Base-by-base conservation (phyloP, 2,888 invertebrate genomes). In the Cynaeus angustus region DNA sequence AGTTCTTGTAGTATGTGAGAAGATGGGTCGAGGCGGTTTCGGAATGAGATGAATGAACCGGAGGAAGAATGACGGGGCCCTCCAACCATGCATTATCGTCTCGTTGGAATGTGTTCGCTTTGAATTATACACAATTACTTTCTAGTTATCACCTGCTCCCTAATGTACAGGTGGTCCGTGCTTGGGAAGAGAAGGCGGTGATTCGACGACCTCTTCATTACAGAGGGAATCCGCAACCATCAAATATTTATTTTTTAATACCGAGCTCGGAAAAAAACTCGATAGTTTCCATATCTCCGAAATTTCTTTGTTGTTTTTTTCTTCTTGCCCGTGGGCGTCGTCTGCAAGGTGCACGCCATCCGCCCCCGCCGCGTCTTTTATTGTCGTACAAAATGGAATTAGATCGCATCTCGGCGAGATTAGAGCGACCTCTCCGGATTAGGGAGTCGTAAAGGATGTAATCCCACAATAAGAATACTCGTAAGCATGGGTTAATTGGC, bases 81-180 rank as follows among this genome's bases (percentile, higher is more conserved):
- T 33, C 56, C 64, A 70, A 64, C 56, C 65, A 64, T 50, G 50
- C 62, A 68, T 70, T 56, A 67, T 67, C 66, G 66, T 62, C 56
- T 58, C 45, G 67, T 67, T 67, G 70, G 72, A 72, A 72, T 72
- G 69, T 59, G 55, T 66, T 64, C 66, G 33, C 30, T 69, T 68
- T 68, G 66, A 68, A 53, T 72, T 72, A 72, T 72, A 68, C 62
- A 62, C 68, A 68, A 62, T 68, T 68, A 62, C 62, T 68, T 62
- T 68, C 53, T 48, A 68, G 62, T 68, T 68, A 62, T 68, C 68
- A 62, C 61, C 61, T 68, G 53, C 61, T 62, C 46, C 61, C 30
- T 66, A 61, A 62, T 68, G 38, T 62, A 62, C 62, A 68, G 62
- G 61, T 68, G 68, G 62, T 68, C 53, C 53, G 9, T 33, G 33